These are phyloP conservation scores for Octomys mimax DNA, from an alignment of 2,797 vertebrate genomes.

Conservation along the genomic window DNA sequence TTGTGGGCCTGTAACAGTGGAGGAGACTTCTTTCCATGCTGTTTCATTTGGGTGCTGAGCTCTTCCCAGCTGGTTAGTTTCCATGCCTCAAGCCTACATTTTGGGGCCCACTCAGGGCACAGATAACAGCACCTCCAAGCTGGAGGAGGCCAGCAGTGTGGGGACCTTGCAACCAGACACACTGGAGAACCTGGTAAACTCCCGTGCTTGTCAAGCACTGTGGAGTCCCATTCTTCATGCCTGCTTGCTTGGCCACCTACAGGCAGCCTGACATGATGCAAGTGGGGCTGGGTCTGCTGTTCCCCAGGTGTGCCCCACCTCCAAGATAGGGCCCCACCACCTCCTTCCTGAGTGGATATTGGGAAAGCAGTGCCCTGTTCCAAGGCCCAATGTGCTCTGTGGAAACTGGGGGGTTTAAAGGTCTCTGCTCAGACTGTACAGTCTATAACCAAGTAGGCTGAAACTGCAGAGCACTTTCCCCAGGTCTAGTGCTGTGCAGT, in stretches of 20 bases:
- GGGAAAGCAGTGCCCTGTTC: neutral
- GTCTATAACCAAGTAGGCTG: neutral
- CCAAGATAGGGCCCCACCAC: too few relatives aligned
- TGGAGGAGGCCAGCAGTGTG: slow-evolving; percentile 95
- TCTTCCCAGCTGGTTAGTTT: too few relatives aligned
- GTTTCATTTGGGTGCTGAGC: too few relatives aligned
- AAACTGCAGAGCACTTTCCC: neutral
- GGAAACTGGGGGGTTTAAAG: neutral
- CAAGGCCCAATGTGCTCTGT: neutral
- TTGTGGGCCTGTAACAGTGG: too few relatives aligned
- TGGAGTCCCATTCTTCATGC: slow-evolving; percentile 95
- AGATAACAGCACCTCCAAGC: slow-evolving; percentile 92
- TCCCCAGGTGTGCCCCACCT: slow-evolving; percentile 90
- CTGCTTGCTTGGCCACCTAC: slow-evolving; percentile 96
- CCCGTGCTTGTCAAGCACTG: slow-evolving; percentile 93
- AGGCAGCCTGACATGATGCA: slow-evolving; percentile 89
- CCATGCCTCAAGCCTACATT: too few relatives aligned
- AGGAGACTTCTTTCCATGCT: too few relatives aligned
- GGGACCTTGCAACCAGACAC: slow-evolving; percentile 95
- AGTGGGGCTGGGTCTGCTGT: slow-evolving; percentile 95
- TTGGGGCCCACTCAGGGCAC: slow-evolving; percentile 86
- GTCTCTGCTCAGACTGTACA: neutral
- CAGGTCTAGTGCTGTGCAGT: neutral
- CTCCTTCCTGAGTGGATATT: neutral
- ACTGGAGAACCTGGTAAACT: slow-evolving; percentile 95